Evolutionary conservation across 2,113 vertebrate species (phyloP).

Genomic region (Dipodomys stephensi): DNA sequence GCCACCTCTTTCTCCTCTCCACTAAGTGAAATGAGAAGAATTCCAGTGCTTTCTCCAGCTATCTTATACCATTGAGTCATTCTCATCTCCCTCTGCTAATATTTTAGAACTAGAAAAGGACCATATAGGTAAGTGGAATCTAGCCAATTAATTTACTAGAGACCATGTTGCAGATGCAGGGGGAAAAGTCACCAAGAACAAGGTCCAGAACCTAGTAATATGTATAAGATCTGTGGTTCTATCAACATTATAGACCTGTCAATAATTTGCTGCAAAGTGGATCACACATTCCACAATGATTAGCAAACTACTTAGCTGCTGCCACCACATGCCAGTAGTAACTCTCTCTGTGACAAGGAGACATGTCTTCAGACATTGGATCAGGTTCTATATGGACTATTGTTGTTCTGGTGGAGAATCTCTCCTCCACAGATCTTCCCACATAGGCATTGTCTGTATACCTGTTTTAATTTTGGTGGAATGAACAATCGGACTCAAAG

Average conservation of each 20-base stretch:
- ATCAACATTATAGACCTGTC: too few relatives aligned
- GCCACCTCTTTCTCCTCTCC: not conserved
- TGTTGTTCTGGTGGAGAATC: not conserved
- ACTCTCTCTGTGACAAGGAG: not conserved
- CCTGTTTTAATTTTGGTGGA: not conserved
- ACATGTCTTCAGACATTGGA: too few relatives aligned
- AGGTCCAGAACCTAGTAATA: not conserved
- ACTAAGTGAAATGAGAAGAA: not conserved
- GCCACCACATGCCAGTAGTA: too few relatives aligned
- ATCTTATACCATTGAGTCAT: rapidly evolving
- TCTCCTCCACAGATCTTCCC: rapidly evolving
- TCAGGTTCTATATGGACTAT: not conserved
- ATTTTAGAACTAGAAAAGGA: too few relatives aligned
- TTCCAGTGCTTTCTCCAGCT: not conserved
- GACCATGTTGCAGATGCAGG: not conserved
- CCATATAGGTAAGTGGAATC: not conserved
- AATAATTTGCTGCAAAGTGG: not conserved
- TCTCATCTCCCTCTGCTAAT: not conserved
- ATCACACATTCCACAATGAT: not conserved
- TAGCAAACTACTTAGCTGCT: not conserved
- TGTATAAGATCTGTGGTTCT: too few relatives aligned
- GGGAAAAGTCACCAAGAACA: not conserved
- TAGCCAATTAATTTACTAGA: not conserved
- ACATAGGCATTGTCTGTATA: not conserved
- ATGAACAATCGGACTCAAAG: not conserved